A percentile compares a stretch with the other conserved stretches of the same genome.
Conservation (phyloP, 2,888 invertebrate species). For the Cosmia pyralina region DNA sequence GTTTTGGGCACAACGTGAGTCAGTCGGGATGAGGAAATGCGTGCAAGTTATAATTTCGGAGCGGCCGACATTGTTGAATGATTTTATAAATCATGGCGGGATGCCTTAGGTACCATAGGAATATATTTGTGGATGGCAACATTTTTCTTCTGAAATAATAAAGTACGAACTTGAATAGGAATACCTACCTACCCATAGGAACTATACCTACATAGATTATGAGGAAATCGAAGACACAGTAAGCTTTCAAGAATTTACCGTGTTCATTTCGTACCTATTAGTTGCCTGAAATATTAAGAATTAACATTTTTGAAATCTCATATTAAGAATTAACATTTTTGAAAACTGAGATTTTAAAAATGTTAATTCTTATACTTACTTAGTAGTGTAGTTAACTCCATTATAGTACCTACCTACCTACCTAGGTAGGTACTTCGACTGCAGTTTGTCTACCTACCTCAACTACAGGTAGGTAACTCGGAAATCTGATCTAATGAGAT, state of each 20-base stretch:
- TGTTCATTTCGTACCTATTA: conserved; percentile 2
- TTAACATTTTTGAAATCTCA: background rate
- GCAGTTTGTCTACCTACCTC: too few relatives aligned
- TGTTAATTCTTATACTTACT: too few relatives aligned
- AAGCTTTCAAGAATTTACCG: background rate
- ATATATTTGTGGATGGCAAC: conserved; percentile 68
- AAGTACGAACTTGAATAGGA: background rate
- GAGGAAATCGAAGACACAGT: background rate
- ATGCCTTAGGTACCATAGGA: conserved; percentile 68
- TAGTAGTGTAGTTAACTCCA: background rate
- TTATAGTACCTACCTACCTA: too few relatives aligned
- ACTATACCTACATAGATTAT: conserved; percentile 52
- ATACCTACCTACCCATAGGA: background rate
- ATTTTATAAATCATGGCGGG: conserved; percentile 83
- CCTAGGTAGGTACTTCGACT: background rate
- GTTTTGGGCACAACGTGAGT: conserved; percentile 88
- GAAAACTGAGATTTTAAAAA: too few relatives aligned
- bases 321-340: too few relatives aligned
- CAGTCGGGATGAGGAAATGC: conserved; percentile 89
- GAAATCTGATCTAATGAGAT: too few relatives aligned
- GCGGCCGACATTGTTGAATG: conserved; percentile 86
- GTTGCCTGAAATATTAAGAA: background rate
- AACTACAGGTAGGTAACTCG: too few relatives aligned
- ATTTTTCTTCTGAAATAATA: conserved; percentile 55
- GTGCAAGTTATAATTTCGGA: conserved; percentile 88